These are phyloP conservation scores for Ichneumoninae sp. DNA, from an alignment of 2,888 invertebrate genomes.

Conservation along the genomic window DNA sequence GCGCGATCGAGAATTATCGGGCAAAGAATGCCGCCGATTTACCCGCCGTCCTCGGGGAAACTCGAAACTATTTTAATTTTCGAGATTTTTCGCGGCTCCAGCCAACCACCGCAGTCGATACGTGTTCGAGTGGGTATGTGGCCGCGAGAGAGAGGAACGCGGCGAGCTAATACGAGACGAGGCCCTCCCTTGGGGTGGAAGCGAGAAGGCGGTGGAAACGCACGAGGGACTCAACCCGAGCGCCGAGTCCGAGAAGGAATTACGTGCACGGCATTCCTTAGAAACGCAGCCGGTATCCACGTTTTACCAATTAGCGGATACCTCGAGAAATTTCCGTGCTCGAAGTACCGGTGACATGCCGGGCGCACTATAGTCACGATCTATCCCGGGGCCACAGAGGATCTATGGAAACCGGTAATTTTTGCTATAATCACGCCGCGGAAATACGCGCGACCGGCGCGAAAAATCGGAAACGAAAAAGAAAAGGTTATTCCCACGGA, in stretches of 20 bases:
- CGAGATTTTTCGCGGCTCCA: slow-evolving; percentile 68
- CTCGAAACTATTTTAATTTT: slow-evolving; percentile 71
- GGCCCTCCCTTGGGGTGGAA: background rate
- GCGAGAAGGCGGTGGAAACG: slow-evolving; percentile 41
- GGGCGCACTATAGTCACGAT: slow-evolving; percentile 18
- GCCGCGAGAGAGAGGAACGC: background rate
- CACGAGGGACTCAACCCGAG: slow-evolving; percentile 11
- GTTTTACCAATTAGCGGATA: slow-evolving; percentile 73
- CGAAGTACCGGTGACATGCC: slow-evolving; percentile 54
- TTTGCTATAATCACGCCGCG: slow-evolving; percentile 43
- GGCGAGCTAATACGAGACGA: slow-evolving; percentile 10
- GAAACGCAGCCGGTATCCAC: slow-evolving; percentile 67
- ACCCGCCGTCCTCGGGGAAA: slow-evolving; percentile 32
- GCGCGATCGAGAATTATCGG: slow-evolving; percentile 63
- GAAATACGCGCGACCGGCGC: slow-evolving; percentile 47
- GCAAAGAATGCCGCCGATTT: slow-evolving; percentile 66
- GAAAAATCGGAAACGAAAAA: slow-evolving; percentile 40
- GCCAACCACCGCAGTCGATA: slow-evolving; percentile 15
- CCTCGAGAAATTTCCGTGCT: slow-evolving; percentile 71
- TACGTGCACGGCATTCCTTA: slow-evolving; percentile 69
- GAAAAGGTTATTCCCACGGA: background rate
- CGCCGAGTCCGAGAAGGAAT: slow-evolving; percentile 56
- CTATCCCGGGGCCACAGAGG: background rate
- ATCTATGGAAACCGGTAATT: slow-evolving; percentile 19
- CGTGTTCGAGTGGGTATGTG: slow-evolving; percentile 5